A percentile compares a stretch with the other conserved stretches of the same genome.
phyloP scores from a whole-genome alignment of 2,797 vertebrate species.

The Chelonia mydas region DNA sequence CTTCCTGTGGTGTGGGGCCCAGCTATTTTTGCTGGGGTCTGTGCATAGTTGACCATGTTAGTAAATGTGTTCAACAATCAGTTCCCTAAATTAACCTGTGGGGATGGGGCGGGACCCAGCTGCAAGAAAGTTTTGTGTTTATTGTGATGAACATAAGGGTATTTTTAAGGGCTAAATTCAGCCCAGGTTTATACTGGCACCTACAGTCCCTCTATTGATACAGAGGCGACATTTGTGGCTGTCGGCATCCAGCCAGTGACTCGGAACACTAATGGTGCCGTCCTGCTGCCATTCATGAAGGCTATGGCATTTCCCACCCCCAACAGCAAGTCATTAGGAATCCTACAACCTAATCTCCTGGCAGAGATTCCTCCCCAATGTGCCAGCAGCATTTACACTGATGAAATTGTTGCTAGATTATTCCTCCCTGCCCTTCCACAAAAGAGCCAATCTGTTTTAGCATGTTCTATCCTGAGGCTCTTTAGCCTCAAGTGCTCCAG shows the following conservation, averaged over 20 bases:
- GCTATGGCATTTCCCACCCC: neutral
- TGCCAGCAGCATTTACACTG: neutral
- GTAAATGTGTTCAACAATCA: neutral
- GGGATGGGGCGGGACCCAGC: neutral
- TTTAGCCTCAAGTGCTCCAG: neutral
- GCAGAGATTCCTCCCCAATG: neutral
- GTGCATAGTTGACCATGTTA: neutral
- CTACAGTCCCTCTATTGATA: neutral
- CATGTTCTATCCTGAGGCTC: conserved; percentile 5
- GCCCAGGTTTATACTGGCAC: neutral
- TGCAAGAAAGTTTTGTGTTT: neutral
- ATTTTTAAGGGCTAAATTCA: neutral
- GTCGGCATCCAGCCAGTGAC: fast-evolving
- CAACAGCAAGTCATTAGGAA: neutral
- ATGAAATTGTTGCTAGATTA: neutral
- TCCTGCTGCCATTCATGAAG: neutral
- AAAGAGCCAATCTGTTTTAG: conserved; percentile 17
- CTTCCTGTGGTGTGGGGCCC: neutral
- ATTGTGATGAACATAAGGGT: neutral
- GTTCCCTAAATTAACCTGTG: neutral
- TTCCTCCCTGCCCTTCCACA: neutral
- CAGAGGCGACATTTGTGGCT: neutral
- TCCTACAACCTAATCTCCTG: neutral
- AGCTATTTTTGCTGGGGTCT: neutral
- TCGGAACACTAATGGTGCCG: neutral